These are phyloP conservation scores for Pollachius pollachius DNA, from an alignment of 2,113 vertebrate species.

Conservation along the genomic window DNA sequence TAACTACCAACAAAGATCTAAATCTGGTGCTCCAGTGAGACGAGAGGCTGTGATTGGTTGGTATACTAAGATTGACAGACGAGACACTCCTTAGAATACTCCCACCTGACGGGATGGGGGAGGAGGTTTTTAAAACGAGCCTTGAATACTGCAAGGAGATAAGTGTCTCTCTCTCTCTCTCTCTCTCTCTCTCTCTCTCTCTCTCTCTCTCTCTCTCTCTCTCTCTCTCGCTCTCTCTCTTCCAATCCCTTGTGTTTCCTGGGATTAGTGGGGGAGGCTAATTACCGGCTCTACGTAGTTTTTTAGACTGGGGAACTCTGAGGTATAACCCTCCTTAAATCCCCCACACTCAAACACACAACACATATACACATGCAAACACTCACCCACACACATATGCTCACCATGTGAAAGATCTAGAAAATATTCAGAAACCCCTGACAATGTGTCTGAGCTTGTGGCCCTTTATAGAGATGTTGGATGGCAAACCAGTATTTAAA, in stretches of 20 bases:
- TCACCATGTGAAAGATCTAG: too few species aligned
- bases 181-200: constrained; percentile 3
- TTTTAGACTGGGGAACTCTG: background rate
- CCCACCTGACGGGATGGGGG: constrained; percentile 15
- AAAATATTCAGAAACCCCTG: background rate
- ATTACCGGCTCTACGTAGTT: constrained; percentile 15
- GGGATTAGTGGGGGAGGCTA: constrained; percentile 29
- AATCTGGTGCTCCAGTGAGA: background rate
- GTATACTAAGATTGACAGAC: too few species aligned
- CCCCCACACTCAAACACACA: background rate
- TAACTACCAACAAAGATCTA: background rate
- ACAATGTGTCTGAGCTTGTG: background rate
- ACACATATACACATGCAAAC: constrained; percentile 2
- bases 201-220: constrained; percentile 14
- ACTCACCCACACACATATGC: background rate
- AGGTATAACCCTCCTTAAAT: background rate
- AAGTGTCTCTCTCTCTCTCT: constrained; percentile 9
- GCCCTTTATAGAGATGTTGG: background rate
- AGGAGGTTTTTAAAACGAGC: constrained; percentile 10
- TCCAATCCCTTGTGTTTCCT: constrained; percentile 18
- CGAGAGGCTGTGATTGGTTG: background rate
- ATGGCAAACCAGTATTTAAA: background rate
- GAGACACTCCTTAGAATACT: constrained; percentile 15
- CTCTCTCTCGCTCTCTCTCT: constrained; percentile 16
- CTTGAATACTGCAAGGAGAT: constrained; percentile 22